phyloP scores from a whole-genome alignment of 1,140 invertebrate genomes.

The Eurosta solidaginis region DNA sequence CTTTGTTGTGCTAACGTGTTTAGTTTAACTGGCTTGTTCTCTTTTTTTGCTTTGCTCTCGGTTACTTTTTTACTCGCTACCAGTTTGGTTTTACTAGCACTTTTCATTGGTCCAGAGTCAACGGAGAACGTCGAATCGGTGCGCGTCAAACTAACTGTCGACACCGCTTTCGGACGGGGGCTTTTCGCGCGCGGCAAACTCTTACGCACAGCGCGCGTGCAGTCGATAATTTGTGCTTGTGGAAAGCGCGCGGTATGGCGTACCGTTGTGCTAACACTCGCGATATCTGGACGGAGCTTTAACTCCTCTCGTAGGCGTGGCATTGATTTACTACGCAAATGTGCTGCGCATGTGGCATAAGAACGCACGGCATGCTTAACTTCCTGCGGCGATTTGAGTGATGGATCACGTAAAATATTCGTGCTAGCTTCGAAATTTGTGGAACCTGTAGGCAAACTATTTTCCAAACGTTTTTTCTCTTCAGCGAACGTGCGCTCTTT shows the following conservation, averaged over 20 bases:
- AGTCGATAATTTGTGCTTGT: constrained; percentile 35
- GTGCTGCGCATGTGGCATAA: constrained; percentile 48
- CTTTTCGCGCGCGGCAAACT: not conserved
- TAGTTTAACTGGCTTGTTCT: not conserved
- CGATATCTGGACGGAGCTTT: not conserved
- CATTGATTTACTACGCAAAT: constrained; percentile 48
- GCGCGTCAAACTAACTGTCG: constrained; percentile 49
- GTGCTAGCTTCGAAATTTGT: constrained; percentile 57
- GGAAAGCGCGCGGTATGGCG: constrained; percentile 46
- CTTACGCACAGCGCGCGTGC: not conserved
- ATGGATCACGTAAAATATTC: constrained; percentile 59
- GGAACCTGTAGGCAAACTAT: constrained; percentile 44
- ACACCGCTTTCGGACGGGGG: constrained; percentile 42
- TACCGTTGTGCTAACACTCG: constrained; percentile 46
- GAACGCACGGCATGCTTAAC: constrained; percentile 65
- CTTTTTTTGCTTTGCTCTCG: not conserved
- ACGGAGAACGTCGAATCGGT: constrained; percentile 58
- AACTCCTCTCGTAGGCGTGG: constrained; percentile 38
- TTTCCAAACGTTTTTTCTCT: constrained; percentile 57
- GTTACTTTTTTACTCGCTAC: constrained; percentile 51
- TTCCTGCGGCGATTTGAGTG: constrained; percentile 66
- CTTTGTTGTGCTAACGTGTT: not conserved
- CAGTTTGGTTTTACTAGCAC: constrained; percentile 47
- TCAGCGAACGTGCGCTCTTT: constrained; percentile 59
- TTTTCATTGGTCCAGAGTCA: constrained; percentile 42